Base-by-base conservation (phyloP, 2,113 vertebrate species). In the Scartelaos histophorus region DNA sequence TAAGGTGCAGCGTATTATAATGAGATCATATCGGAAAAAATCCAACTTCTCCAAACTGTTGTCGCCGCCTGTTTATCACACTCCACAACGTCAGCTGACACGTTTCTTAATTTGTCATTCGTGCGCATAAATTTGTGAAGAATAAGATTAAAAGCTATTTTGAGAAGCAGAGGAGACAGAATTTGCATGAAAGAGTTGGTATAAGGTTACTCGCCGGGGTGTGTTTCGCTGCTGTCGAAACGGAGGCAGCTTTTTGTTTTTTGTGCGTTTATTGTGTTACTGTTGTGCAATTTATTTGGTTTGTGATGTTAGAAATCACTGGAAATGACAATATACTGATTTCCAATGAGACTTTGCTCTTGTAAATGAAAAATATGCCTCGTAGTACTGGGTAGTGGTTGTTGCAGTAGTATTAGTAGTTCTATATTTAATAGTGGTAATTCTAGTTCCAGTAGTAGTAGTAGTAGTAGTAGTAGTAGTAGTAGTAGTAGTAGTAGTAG, bases 181-280 rank as follows among this genome's bases (percentile, higher is more conserved):
- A 79, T 79, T 77, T 74, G 70, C 74, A 84, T 78, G 62, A 76
- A 9, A 79, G 54, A 71, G 71, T 56, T 74, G 43, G 67, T 67
- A 16, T 75, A 82, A 85, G 81, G 74, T 83, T 82, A 83, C 58
- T 29, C 25, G 19, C 24, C 3, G 3, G 58, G 58, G 15, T 34
- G 7, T 17, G 3, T 17, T 61, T 29, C 38, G 19, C 34, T 60
- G 71, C 65, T 68, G 68, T 66, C 38, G 7, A 38, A 38, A 7
- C 10, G 7, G 38, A 9, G 9, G 10, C 38, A 10, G 1, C 4
- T 43, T 43, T n/a, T 43, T 10, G 38, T 43, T 43, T 43, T 43
- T 43, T 10, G 19, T 21, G 0, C 19, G 6, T 16, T 17, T 51
- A 51, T 7, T n/a, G n/a, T 54, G 16, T 51, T 51, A 16, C 16